Base-by-base conservation (phyloP, 2,888 invertebrate genomes). In the Pachydiplax longipennis region DNA sequence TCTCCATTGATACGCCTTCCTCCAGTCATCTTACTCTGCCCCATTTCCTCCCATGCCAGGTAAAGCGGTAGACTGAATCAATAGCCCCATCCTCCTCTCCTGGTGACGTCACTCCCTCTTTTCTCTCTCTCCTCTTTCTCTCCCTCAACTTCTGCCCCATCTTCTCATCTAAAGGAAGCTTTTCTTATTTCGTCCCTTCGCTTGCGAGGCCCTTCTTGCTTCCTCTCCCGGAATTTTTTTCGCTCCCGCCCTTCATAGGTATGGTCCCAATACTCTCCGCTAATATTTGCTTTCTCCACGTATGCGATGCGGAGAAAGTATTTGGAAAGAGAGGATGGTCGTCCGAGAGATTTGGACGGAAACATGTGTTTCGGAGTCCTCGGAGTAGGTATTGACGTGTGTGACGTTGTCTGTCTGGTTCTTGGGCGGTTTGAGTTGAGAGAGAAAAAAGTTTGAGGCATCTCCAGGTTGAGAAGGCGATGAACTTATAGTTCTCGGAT, bases 101-200 rank as follows among this genome's bases (percentile, higher is more conserved):
- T 22, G 12, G 37, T 87, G 87, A 87, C 61, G 87, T 87, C 87
- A 87, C 90, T 80, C 53, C 40, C 90, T 37, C 90, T 65, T 65
- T 90, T 53, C 65, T 48, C 35, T 80, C 65, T 25, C 25, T 44
- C 15, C 73, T 48, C 90, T 31, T 80, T 25, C 40, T 53, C 83
- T 48, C 2, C n/a, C 10, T 48, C 48, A 25, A 25, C 10, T 48
- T 25, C 15, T 53, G 35, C 22, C 53, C 58, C 44, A 48, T 35
- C 37, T 22, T 61, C 37, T n/a, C 22, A 18, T 61, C 87, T 18
- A 31, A 65, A 22, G 65, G 25, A 65, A 73, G 73, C 31, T 73
- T 73, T 73, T 73, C 13, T 31, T 31, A 73, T 31, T 31, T 73
- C 31, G 31, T 31, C 73, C 73, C 31, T 73, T 31, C 15, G 73